Evolutionary conservation across 1,140 invertebrate species (phyloP), one percentile per base, ranked within the genome.

Genomic region (Leptonema lineaticorne): DNA sequence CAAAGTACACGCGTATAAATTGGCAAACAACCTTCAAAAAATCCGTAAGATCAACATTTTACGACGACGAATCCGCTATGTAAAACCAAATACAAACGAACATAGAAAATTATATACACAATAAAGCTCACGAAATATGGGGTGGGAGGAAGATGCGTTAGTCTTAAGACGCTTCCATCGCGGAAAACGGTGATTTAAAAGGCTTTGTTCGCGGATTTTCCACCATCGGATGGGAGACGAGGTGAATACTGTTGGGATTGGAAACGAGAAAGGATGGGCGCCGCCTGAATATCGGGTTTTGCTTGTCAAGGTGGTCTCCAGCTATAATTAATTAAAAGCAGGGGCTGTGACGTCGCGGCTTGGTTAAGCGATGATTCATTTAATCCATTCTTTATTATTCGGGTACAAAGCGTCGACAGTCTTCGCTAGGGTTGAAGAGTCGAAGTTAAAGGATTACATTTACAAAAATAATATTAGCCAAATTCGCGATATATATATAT

Each of bases 271-370:
- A n/a, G n/a, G n/a, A 11, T 5, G 30, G 11, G 30, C 30, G 9
- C 3, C 11, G 37, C 16, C 11, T 41, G 28, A 27, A 58, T 58
- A 58, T 58, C 56, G 56, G 56, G 56, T 58, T 58, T 30, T 58
- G 56, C 56, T 30, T 58, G 56, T 58, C 56, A 58, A 58, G 56
- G 56, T 58, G 56, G 56, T 58, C 37, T 41, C 37, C n/a, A 28
- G 56, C 20, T 63, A 58, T 70, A 70, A 70, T 70, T 70, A 70
- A 70, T 70, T 70, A 70, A 70, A 70, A 58, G 57, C 64, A n/a
- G n/a, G n/a, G n/a, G 56, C 48, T 14, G 24, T 58, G 53, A 22
- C 22, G 53, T n/a, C 53, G 16, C 9, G 20, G 29, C 16, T 62
- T 11, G 33, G 59, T 67, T 53, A 53, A 71, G 66, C 46, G 69